A percentile compares a stretch with the other conserved stretches of the same genome.
Evolutionary conservation across 2,113 vertebrate genomes (phyloP).

Genomic region (Oryzias celebensis): DNA sequence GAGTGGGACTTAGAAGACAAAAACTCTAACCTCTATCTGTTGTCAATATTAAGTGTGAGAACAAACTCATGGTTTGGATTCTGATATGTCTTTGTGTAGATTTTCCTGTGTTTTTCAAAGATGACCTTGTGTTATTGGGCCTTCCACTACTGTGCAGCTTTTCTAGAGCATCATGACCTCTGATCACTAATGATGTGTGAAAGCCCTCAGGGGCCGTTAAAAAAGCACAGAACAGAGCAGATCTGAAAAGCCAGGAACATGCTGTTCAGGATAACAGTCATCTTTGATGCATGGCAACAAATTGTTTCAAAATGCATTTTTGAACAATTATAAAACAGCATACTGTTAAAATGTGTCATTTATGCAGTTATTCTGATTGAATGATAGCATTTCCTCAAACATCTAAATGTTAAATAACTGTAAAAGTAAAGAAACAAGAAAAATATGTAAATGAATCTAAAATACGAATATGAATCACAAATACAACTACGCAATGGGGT

Average conservation of each 20-base stretch:
- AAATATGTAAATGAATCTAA: not conserved
- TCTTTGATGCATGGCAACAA: no score
- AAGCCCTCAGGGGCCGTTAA: constrained; percentile 6
- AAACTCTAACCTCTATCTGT: no score
- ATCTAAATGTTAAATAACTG: not conserved
- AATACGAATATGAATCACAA: not conserved
- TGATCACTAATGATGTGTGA: constrained; percentile 12
- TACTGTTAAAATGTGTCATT: no score
- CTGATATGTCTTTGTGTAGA: no score
- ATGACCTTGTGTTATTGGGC: constrained; percentile 43
- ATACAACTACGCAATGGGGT: not conserved
- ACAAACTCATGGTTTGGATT: no score
- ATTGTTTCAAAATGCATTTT: no score
- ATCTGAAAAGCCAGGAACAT: not conserved
- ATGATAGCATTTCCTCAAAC: not conserved
- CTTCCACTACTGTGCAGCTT: constrained; percentile 5
- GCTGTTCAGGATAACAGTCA: not conserved
- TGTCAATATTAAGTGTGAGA: no score
- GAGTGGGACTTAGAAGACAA: no score
- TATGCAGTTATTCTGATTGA: not conserved
- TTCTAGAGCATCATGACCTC: constrained; percentile 1
- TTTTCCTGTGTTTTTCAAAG: no score
- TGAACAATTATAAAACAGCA: no score
- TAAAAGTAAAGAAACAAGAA: not conserved
- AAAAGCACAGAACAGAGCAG: not conserved